These are phyloP conservation scores for Sebastes vulpes DNA, from an alignment of 2,797 vertebrate species.

Conservation along the genomic window DNA sequence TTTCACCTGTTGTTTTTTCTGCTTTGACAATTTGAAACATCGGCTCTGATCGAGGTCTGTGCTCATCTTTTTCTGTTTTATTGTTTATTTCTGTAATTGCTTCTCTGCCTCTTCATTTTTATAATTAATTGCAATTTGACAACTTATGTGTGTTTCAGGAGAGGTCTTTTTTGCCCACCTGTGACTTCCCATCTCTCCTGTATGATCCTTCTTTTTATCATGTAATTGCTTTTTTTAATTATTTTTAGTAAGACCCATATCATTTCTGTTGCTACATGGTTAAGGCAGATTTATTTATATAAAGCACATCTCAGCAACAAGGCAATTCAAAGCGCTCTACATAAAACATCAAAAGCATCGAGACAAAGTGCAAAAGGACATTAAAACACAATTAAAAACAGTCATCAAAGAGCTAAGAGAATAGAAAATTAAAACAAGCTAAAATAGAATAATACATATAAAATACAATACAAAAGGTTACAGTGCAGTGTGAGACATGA, in stretches of 20 bases:
- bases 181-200: neutral
- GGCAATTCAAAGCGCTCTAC: neutral
- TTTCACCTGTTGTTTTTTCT: slow-evolving; percentile 32
- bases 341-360: neutral
- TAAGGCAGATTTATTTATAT: neutral
- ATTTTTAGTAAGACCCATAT: neutral
- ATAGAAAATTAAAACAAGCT: neutral
- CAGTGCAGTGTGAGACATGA: neutral
- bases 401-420: neutral
- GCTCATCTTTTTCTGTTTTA: neutral
- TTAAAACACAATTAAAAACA: neutral
- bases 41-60: neutral
- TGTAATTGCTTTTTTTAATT: neutral
- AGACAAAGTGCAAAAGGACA: neutral
- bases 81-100: slow-evolving; percentile 2
- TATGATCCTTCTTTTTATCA: neutral
- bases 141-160: neutral
- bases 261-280: neutral
- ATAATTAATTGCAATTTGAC: neutral
- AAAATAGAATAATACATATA: neutral
- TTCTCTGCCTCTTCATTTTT: neutral
- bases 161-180: neutral
- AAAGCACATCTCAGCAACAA: neutral
- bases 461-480: neutral
- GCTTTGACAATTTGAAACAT: slow-evolving; percentile 8